Conservation (phyloP, 2,888 invertebrate genomes). For the Aspidiotus destructor region DNA sequence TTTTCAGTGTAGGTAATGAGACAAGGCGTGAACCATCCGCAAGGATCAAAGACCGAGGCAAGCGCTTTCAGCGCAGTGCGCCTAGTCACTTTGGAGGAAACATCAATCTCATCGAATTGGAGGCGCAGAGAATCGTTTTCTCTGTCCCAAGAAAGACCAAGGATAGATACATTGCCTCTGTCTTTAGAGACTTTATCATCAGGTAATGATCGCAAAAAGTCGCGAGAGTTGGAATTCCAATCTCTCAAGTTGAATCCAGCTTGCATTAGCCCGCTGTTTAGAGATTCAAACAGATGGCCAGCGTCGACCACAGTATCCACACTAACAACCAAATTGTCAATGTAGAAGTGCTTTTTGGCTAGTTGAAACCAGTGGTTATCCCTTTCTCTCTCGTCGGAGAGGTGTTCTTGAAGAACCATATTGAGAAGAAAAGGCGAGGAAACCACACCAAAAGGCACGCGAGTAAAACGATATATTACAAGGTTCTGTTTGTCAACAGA, state of each 20-base stretch:
- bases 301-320: not conserved
- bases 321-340: not conserved
- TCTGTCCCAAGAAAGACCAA: not conserved
- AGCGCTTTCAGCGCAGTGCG: not conserved
- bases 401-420: too few species aligned
- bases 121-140: not conserved
- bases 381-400: too few species aligned
- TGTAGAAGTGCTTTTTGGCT: too few species aligned
- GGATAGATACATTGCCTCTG: not conserved
- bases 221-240: not conserved
- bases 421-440: not conserved
- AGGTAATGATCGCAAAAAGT: not conserved
- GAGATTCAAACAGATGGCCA: not conserved
- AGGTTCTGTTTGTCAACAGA: not conserved
- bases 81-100: not conserved
- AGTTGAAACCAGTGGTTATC: too few species aligned
- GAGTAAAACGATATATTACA: not conserved
- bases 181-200: not conserved
- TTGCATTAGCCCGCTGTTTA: not conserved
- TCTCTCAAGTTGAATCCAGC: not conserved
- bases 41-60: conserved; percentile 6
- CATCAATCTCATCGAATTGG: not conserved
- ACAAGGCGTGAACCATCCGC: not conserved
- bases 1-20: not conserved
- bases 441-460: conserved; percentile 1